These are phyloP conservation scores for Artibeus lituratus DNA, from an alignment of 2,797 vertebrate genomes.

Conservation along the genomic window DNA sequence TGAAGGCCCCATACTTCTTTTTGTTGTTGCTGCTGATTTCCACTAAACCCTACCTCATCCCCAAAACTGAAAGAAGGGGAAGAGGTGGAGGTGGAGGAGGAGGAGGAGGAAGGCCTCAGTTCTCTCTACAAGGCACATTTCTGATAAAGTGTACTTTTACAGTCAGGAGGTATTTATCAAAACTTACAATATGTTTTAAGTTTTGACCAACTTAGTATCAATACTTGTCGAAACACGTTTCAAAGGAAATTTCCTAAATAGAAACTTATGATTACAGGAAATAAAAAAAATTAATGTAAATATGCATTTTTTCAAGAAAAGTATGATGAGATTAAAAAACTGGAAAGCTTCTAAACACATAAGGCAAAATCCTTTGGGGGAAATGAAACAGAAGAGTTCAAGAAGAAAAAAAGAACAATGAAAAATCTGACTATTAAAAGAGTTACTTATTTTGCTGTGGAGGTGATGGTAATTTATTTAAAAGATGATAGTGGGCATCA, in stretches of 20 bases:
- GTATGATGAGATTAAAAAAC: not conserved
- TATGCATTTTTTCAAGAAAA: not conserved
- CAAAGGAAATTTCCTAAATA: not conserved
- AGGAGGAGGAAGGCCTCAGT: not conserved
- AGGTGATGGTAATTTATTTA: not conserved
- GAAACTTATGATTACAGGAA: not conserved
- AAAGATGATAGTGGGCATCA: not conserved
- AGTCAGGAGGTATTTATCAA: not conserved
- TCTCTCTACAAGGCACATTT: not conserved
- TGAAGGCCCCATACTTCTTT: not conserved
- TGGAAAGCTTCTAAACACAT: not conserved
- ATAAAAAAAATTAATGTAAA: not conserved
- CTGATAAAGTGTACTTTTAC: not conserved
- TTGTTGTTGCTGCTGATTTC: not conserved
- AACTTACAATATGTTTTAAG: not conserved
- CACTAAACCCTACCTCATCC: not conserved
- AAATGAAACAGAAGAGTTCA: not conserved
- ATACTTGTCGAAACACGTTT: not conserved
- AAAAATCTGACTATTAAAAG: not conserved
- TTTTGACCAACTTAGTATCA: not conserved
- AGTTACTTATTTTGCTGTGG: not conserved
- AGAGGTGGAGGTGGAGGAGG: accelerated
- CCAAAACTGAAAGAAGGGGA: not conserved
- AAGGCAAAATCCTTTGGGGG: not conserved
- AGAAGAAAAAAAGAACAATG: not conserved